These are phyloP conservation scores for Rousettus leschenaultii DNA, from an alignment of 2,113 vertebrate genomes.

Conservation along the genomic window DNA sequence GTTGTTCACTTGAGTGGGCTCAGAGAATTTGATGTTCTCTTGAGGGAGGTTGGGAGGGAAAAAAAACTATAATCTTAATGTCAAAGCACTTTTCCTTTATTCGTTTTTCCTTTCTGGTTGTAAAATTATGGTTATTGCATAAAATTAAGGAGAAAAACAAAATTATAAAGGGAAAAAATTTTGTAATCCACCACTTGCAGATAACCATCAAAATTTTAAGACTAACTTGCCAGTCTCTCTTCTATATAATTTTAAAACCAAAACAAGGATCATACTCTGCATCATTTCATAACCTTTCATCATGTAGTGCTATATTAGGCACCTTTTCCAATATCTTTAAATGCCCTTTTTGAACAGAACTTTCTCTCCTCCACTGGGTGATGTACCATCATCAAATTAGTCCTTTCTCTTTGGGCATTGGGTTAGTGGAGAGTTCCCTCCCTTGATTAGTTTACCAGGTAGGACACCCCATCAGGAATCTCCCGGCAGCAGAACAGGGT, in stretches of 20 bases:
- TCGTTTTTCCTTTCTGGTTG: background rate
- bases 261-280: background rate
- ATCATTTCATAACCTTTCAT: background rate
- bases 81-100: background rate
- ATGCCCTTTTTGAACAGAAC: background rate
- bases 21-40: background rate
- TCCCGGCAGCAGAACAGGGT: background rate
- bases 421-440: background rate
- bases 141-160: background rate
- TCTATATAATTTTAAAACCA: background rate
- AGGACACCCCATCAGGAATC: background rate
- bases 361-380: background rate
- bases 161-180: background rate
- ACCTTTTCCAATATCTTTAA: background rate
- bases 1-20: background rate
- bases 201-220: background rate
- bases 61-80: background rate
- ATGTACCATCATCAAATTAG: background rate
- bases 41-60: background rate
- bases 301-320: background rate
- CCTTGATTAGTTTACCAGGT: background rate
- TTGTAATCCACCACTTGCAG: background rate
- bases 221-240: background rate
- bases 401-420: background rate
- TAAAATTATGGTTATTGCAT: background rate